Evolutionary conservation across 1,140 invertebrate species (phyloP).

Genomic region (Brachionus asplanchnoidis): DNA sequence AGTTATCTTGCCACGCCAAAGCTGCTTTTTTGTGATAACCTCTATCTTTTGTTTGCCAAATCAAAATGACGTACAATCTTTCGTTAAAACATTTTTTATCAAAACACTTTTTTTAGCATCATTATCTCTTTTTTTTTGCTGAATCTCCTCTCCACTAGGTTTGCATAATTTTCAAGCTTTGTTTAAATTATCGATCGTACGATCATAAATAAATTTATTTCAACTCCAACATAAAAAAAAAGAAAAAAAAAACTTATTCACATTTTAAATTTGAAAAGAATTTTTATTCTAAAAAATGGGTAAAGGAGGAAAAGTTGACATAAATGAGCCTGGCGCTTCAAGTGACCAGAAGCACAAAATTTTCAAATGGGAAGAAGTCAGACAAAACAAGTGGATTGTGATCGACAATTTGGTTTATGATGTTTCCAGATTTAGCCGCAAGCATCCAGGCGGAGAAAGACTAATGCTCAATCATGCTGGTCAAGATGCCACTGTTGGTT

Average conservation of each 20-base stretch:
- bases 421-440: slow-evolving; percentile 50
- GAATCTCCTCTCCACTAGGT: neutral
- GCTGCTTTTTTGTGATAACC: neutral
- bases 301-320: neutral
- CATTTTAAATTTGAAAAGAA: neutral
- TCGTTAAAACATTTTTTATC: neutral
- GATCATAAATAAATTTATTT: neutral
- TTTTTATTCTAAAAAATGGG: neutral
- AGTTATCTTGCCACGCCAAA: too few species aligned
- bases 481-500: slow-evolving; percentile 54
- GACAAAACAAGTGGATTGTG: slow-evolving; percentile 50
- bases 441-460: slow-evolving; percentile 54
- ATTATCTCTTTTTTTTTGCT: neutral
- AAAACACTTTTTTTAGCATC: neutral
- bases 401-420: slow-evolving; percentile 53
- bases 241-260: neutral
- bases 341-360: neutral
- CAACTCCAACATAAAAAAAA: neutral
- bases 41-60: neutral
- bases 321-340: neutral
- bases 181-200: slow-evolving; percentile 15
- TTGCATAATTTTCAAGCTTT: neutral
- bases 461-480: slow-evolving; percentile 52
- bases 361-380: slow-evolving; percentile 48
- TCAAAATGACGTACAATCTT: neutral